Percentiles rank a stretch among this genome's conserved stretches.
Conservation (phyloP, 2,888 invertebrate genomes). For the Diarsia mendica region DNA sequence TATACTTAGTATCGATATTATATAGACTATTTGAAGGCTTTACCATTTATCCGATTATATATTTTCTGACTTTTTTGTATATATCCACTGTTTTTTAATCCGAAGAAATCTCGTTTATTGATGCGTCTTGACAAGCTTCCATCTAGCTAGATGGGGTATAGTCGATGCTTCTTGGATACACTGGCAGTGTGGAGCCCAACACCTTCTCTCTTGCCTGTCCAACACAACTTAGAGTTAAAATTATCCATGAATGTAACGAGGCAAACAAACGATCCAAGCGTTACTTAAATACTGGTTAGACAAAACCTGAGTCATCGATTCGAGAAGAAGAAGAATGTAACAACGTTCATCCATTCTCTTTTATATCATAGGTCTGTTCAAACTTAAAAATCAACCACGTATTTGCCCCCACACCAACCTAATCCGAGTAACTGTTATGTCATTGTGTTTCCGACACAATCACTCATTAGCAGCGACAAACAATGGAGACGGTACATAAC, state of each 20-base stretch:
- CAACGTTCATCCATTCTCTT: background rate
- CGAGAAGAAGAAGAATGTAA: background rate
- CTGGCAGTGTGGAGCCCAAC: too few species aligned
- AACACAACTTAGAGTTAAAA: background rate
- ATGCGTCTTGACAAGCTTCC: too few species aligned
- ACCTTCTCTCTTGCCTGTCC: background rate
- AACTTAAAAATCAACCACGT: background rate
- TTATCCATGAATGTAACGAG: too few species aligned
- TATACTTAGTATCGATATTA: background rate
- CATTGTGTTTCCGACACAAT: constrained; percentile 15
- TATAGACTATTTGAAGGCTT: background rate
- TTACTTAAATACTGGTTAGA: too few species aligned
- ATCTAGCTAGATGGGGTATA: too few species aligned
- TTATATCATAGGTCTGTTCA: background rate
- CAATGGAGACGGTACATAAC: constrained; percentile 28
- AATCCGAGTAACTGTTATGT: background rate
- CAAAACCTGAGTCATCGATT: too few species aligned
- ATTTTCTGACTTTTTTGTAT: too few species aligned
- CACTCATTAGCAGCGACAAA: constrained; percentile 33
- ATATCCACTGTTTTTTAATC: too few species aligned
- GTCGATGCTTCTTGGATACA: too few species aligned
- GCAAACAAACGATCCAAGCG: too few species aligned
- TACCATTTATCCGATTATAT: constrained; percentile 4
- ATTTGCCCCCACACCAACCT: background rate
- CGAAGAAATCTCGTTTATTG: too few species aligned